These are phyloP conservation scores for Proales similis DNA, from an alignment of 1,140 invertebrate species.

Conservation along the genomic window DNA sequence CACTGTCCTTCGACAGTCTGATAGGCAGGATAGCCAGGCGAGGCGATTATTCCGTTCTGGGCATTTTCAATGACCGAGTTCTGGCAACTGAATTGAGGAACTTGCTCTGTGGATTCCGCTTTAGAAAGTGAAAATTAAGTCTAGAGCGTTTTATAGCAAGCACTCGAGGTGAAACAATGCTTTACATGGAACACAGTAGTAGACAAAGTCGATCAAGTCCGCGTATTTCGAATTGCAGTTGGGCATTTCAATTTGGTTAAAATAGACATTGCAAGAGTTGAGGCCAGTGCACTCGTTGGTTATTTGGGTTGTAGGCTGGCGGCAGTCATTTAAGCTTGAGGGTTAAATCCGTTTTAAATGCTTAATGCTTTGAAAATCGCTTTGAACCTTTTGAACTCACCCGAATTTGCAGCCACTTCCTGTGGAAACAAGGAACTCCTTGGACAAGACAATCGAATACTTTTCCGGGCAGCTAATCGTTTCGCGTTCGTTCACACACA, in stretches of 20 bases:
- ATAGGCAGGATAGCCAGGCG: slow-evolving; percentile 31
- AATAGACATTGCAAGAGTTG: slow-evolving; percentile 17
- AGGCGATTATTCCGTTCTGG: slow-evolving; percentile 30
- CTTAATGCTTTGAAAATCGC: neutral
- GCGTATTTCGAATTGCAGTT: neutral
- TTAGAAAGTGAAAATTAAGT: no score
- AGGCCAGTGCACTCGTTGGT: slow-evolving; percentile 25
- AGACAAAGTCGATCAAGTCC: slow-evolving; percentile 6
- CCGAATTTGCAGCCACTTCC: slow-evolving; percentile 7
- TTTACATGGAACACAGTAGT: slow-evolving; percentile 35
- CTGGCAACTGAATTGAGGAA: neutral
- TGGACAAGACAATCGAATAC: slow-evolving; percentile 5
- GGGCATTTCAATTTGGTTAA: neutral
- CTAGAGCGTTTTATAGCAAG: no score
- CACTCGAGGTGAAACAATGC: neutral
- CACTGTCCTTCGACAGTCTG: neutral
- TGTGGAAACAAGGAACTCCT: slow-evolving; percentile 11
- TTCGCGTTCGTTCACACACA: slow-evolving; percentile 7
- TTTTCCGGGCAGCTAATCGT: neutral
- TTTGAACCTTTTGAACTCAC: neutral
- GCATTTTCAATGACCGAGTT: neutral
- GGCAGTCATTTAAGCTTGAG: slow-evolving; percentile 23
- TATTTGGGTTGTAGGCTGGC: slow-evolving; percentile 12
- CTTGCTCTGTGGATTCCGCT: no score
- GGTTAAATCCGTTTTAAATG: neutral